phyloP scores from a whole-genome alignment of 2,888 invertebrate species.

The Boloria selene region DNA sequence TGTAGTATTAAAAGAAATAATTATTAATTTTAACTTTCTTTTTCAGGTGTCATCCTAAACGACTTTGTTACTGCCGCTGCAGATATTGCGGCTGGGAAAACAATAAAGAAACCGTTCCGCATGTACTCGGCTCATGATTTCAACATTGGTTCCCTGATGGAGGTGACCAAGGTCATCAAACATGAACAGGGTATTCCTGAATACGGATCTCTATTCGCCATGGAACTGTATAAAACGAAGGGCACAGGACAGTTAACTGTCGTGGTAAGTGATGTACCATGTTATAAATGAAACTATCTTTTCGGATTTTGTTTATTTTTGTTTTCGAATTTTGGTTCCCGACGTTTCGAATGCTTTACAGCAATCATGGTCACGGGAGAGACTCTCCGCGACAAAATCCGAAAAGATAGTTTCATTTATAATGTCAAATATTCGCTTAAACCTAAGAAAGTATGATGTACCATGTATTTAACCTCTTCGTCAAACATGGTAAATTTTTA shows the following conservation, averaged over 20 bases:
- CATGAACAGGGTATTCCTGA: slow-evolving; percentile 60
- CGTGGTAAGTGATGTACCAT: slow-evolving; percentile 55
- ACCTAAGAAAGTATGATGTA: no score
- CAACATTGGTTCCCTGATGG: slow-evolving; percentile 72
- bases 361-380: no score
- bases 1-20: no score
- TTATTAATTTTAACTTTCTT: not conserved
- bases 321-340: no score
- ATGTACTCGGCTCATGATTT: slow-evolving; percentile 70
- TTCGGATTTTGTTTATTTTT: no score
- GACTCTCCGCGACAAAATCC: no score
- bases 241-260: slow-evolving; percentile 57
- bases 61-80: slow-evolving; percentile 60
- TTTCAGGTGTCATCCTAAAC: slow-evolving; percentile 65
- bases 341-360: no score
- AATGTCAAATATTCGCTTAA: no score
- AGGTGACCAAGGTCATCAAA: slow-evolving; percentile 54
- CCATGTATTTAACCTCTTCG: no score
- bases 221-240: slow-evolving; percentile 63
- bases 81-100: slow-evolving; percentile 53
- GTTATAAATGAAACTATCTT: no score
- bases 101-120: slow-evolving; percentile 52
- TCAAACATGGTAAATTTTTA: no score
- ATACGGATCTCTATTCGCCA: slow-evolving; percentile 63
- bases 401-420: no score